Evolutionary conservation across 2,888 invertebrate species (phyloP), one percentile per base, ranked within the genome.

Genomic region (Drosophila gaucha): DNA sequence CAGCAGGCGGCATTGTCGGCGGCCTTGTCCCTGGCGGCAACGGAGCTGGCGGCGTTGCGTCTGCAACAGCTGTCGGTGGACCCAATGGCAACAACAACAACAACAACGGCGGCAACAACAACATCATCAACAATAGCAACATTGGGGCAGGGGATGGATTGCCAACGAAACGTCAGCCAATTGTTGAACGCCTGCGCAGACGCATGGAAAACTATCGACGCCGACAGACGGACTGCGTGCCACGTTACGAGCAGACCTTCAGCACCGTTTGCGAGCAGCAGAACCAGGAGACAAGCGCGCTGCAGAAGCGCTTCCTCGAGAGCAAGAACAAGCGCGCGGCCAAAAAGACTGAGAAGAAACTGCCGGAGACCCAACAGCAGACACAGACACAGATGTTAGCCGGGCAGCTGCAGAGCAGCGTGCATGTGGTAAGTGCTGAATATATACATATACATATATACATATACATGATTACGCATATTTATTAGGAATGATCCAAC

Each of bases 301-400:
- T 98, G 71, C 96, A 97, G 91, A 97, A 98, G 92, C 94, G 97
- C 74, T 98, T 95, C 92, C 94, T 97, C 86, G 98, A 98, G 92
- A 96, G 96, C 91, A 98, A 97, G 92, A 95, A 96, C 78, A 98
- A 98, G 92, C 95, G 96, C 78, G 95, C 96, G 65, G 94, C 94
- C 90, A 97, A 97, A 92, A 96, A 96, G 93, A 96, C 95, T 90
- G 95, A 95, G 91, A 93, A 93, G 93, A 94, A 92, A 91, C 91
- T 90, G 65, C 88, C 77, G 56, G 84, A 68, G 70, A 76, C 58
- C 59, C 87, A 60, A 12, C 78, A 79, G 35, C 78, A 78, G 22
- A 67, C 70, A 14, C 86, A 80, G 31, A 86, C 78, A 36, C 79
- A 88, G 24, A 93, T 91, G 89, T 79, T 92, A 86, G 91, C 91